phyloP scores from a whole-genome alignment of 2,888 invertebrate species.

The Frankliniella intonsa region DNA sequence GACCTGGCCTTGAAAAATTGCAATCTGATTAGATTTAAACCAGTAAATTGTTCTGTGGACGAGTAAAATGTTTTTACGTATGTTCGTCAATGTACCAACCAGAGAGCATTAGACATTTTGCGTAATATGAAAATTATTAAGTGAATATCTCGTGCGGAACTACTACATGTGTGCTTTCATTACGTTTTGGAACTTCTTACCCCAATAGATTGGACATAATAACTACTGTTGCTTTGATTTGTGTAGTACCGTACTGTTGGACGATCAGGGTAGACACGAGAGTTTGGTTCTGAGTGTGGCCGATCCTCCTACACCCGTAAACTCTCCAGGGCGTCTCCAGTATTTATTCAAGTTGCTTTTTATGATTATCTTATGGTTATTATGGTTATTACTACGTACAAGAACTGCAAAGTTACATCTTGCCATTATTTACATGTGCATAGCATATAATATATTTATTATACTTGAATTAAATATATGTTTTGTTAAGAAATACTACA shows the following conservation, averaged over 20 bases:
- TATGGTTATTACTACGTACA: slow-evolving; percentile 22
- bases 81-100: background rate
- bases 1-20: slow-evolving; percentile 21
- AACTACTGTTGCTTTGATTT: slow-evolving; percentile 18
- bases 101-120: background rate
- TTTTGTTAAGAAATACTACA: slow-evolving; percentile 23
- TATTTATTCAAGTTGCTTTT: slow-evolving; percentile 23
- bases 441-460: slow-evolving; percentile 24
- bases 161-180: slow-evolving; percentile 8
- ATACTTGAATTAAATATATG: slow-evolving; percentile 21
- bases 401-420: slow-evolving; percentile 23
- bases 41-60: background rate
- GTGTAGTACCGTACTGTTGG: slow-evolving; percentile 22
- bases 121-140: background rate
- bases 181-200: slow-evolving; percentile 15
- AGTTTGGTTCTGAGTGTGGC: slow-evolving; percentile 22
- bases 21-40: slow-evolving; percentile 14
- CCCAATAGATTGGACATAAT: background rate
- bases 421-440: slow-evolving; percentile 26
- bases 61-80: background rate
- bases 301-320: slow-evolving; percentile 4
- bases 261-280: slow-evolving; percentile 26
- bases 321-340: slow-evolving; percentile 18
- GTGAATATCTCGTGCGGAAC: slow-evolving; percentile 19
- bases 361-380: slow-evolving; percentile 23